These are phyloP conservation scores for Phataginus tetradactyla DNA, from an alignment of 2,797 vertebrate genomes.

Conservation along the genomic window DNA sequence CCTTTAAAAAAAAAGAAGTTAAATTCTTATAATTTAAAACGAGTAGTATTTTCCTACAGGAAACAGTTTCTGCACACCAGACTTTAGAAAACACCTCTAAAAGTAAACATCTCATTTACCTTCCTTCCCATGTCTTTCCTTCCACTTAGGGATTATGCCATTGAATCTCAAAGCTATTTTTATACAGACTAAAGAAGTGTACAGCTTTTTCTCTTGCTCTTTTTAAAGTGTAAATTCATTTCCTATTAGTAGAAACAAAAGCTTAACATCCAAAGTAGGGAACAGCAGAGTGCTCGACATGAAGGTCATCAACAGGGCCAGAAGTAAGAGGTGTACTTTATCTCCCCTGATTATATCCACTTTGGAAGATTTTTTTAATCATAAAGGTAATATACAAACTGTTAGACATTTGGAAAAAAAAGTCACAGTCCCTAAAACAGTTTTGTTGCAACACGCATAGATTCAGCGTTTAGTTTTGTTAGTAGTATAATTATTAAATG, in stretches of 20 bases:
- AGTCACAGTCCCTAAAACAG: neutral
- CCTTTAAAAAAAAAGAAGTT: neutral
- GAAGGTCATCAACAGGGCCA: neutral
- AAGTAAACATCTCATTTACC: neutral
- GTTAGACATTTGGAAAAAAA: neutral
- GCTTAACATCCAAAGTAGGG: slow-evolving; percentile 19
- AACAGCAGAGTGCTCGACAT: neutral
- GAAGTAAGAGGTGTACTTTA: neutral
- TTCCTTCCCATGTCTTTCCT: neutral
- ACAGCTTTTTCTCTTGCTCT: slow-evolving; percentile 13
- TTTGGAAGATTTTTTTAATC: neutral
- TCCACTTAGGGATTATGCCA: slow-evolving; percentile 1
- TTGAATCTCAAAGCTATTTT: slow-evolving; percentile 60
- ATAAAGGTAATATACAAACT: neutral
- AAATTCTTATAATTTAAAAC: neutral
- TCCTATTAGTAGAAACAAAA: slow-evolving; percentile 61
- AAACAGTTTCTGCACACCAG: neutral
- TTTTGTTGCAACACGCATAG: neutral
- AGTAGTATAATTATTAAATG: neutral
- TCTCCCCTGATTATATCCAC: neutral
- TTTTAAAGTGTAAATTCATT: slow-evolving; percentile 63
- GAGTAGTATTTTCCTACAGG: neutral
- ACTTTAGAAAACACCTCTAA: neutral
- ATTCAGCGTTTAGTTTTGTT: neutral
- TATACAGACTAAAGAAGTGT: slow-evolving; percentile 34